These are phyloP conservation scores for Manis crassicaudata DNA, from an alignment of 2,797 vertebrate genomes.

Conservation along the genomic window DNA sequence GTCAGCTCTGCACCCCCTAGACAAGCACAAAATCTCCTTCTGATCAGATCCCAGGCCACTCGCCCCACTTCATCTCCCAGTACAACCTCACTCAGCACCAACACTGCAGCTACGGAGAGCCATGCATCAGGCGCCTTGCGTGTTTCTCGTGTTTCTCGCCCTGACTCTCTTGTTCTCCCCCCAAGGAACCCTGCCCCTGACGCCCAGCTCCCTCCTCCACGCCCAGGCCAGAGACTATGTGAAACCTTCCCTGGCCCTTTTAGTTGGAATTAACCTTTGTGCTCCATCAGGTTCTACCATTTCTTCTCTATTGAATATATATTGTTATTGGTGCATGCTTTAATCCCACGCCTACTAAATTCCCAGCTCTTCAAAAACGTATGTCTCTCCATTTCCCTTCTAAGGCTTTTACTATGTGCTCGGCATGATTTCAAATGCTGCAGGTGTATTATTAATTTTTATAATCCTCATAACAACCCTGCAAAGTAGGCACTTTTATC, in stretches of 20 bases:
- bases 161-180: not conserved
- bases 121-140: not conserved
- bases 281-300: not conserved
- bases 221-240: not conserved
- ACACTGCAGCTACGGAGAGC: not conserved
- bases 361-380: constrained; percentile 9
- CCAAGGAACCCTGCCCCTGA: not conserved
- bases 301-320: not conserved
- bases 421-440: constrained; percentile 38
- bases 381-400: constrained; percentile 29
- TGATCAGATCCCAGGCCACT: not conserved
- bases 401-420: not conserved
- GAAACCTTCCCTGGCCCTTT: not conserved
- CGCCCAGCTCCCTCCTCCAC: not conserved
- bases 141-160: not conserved
- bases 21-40: not conserved
- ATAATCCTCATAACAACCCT: not conserved
- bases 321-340: not conserved
- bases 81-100: not conserved
- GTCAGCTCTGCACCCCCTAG: not conserved
- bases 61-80: not conserved
- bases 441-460: not conserved
- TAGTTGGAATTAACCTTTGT: not conserved
- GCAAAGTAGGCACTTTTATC: not conserved
- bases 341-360: not conserved